Percentiles rank a stretch among this genome's conserved stretches.
These are phyloP conservation scores for Echeneis naucrates DNA, from an alignment of 2,797 vertebrate species.

Conservation along the genomic window DNA sequence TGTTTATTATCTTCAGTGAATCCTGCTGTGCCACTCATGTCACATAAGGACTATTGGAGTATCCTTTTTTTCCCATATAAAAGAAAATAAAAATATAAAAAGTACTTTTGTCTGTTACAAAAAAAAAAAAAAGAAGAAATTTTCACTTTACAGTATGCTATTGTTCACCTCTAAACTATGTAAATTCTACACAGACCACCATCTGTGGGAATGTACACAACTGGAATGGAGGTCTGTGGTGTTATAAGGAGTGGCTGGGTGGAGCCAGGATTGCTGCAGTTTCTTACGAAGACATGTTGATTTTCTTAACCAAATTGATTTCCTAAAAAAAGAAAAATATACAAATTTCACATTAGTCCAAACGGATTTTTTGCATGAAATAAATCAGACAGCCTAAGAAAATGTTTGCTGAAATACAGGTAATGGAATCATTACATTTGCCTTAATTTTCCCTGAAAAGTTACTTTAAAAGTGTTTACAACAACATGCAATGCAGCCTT, in stretches of 20 bases:
- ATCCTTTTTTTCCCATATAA: slow-evolving; percentile 31
- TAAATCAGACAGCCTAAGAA: not conserved
- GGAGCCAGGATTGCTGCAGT: not conserved
- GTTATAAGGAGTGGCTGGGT: slow-evolving; percentile 63
- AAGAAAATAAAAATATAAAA: slow-evolving; percentile 48
- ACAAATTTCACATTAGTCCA: not conserved
- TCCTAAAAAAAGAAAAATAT: slow-evolving; percentile 63
- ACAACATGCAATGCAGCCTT: too few relatives aligned
- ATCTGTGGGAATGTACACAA: slow-evolving; percentile 76
- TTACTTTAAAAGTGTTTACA: too few relatives aligned
- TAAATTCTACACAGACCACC: slow-evolving; percentile 45
- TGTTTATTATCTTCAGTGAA: slow-evolving; percentile 1
- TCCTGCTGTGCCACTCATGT: slow-evolving; percentile 12
- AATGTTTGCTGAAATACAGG: not conserved
- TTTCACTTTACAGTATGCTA: slow-evolving; percentile 42
- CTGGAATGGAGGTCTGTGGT: slow-evolving; percentile 62
- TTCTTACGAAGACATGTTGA: slow-evolving; percentile 63
- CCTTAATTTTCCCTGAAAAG: not conserved
- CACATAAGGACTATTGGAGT: slow-evolving; percentile 55
- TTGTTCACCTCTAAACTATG: slow-evolving; percentile 35
- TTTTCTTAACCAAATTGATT: slow-evolving; percentile 77
- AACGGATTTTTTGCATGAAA: too few relatives aligned
- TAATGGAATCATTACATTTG: not conserved
- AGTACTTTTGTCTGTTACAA: not conserved
- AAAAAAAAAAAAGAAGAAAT: slow-evolving; percentile 28